Evolutionary conservation across 2,797 vertebrate species (phyloP).

Genomic region (Coccyzus lansbergi): DNA sequence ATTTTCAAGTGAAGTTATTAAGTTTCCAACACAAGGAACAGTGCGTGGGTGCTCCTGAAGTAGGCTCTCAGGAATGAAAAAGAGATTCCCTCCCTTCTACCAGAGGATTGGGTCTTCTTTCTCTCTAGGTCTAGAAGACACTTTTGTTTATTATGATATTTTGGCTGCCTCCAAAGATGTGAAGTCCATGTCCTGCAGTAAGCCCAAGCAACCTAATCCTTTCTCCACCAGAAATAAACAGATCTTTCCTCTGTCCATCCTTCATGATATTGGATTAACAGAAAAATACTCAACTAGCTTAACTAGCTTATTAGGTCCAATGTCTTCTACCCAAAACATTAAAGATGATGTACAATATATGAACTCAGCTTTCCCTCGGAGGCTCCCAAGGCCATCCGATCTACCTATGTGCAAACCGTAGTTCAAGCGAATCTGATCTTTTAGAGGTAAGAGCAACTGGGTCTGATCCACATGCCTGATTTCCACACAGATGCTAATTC

Average conservation of each 20-base stretch:
- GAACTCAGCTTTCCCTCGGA: not conserved
- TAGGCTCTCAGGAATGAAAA: not conserved
- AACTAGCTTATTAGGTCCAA: not conserved
- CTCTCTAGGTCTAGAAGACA: not conserved
- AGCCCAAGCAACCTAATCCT: not conserved
- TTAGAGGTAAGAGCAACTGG: not conserved
- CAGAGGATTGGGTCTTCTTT: not conserved
- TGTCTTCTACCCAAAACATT: not conserved
- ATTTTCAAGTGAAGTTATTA: constrained; percentile 66
- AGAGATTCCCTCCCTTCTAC: constrained; percentile 20
- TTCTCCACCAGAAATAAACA: not conserved
- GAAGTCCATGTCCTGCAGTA: not conserved
- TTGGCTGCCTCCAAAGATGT: not conserved
- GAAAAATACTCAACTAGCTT: not conserved
- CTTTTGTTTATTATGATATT: not conserved
- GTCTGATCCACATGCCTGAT: not conserved
- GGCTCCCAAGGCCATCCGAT: not conserved
- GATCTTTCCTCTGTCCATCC: not conserved
- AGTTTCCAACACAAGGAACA: constrained; percentile 63
- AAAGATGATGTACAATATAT: not conserved
- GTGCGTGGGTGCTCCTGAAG: constrained; percentile 49
- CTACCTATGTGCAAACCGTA: not conserved
- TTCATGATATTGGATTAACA: not conserved
- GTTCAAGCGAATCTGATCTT: not conserved
- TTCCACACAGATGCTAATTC: not conserved